Evolutionary conservation across 2,888 invertebrate genomes (phyloP).

Genomic region (Caenorhabditis sp.): DNA sequence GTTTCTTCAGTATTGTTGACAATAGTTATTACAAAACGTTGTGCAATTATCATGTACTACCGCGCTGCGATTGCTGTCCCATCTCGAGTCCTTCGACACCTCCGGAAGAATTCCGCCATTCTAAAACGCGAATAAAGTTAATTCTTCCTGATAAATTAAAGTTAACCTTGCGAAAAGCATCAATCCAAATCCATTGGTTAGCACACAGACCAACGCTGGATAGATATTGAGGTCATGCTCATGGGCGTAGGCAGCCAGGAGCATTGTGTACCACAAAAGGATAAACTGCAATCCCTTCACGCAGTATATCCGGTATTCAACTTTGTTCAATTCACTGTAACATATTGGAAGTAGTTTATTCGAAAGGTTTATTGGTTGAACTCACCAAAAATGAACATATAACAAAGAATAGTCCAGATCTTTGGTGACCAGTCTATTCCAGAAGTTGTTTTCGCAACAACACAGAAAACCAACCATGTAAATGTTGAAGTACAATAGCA

Average conservation of each 20-base stretch:
- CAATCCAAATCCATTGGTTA: conserved; percentile 71
- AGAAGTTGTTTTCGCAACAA: conserved; percentile 69
- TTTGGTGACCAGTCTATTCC: conserved; percentile 49
- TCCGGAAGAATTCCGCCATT: conserved; percentile 68
- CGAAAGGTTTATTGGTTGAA: background rate
- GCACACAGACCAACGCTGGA: conserved; percentile 67
- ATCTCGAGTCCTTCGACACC: conserved; percentile 63
- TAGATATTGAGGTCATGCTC: conserved; percentile 70
- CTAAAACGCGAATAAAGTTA: conserved; percentile 41
- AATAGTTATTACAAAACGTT: background rate
- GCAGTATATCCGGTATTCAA: conserved; percentile 63
- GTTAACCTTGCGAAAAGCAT: conserved; percentile 68
- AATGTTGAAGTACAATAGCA: conserved; percentile 66
- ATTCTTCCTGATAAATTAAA: conserved; percentile 45
- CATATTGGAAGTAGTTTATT: too few relatives aligned
- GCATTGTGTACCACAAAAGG: conserved; percentile 70
- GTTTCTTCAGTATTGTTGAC: background rate
- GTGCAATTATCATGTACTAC: too few relatives aligned
- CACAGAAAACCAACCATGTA: conserved; percentile 70
- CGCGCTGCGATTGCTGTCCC: conserved; percentile 63
- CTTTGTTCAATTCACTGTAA: conserved; percentile 66
- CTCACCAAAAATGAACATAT: conserved; percentile 64
- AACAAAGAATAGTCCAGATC: conserved; percentile 56
- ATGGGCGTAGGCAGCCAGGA: conserved; percentile 68
- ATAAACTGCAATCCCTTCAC: conserved; percentile 67